Percentiles rank a stretch among this genome's conserved stretches.
These are phyloP conservation scores for Tautogolabrus adspersus DNA, from an alignment of 2,113 vertebrate species.

Conservation along the genomic window DNA sequence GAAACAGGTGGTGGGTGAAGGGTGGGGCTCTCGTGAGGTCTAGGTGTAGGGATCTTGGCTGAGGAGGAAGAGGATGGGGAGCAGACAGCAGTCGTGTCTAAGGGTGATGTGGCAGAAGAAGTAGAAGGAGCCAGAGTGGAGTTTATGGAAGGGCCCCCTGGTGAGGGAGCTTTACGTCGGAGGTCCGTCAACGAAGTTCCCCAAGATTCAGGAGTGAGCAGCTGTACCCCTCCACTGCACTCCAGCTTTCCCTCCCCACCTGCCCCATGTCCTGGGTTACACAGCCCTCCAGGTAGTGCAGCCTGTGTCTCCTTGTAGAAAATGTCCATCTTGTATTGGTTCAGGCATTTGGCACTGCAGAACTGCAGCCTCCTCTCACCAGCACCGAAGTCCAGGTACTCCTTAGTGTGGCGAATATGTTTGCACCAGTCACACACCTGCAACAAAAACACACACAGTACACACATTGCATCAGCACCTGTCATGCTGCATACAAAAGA, in stretches of 20 bases:
- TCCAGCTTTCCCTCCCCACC: constrained; percentile 92
- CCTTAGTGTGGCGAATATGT: constrained; percentile 99
- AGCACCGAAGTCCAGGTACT: constrained; percentile 99
- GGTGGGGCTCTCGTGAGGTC: constrained; percentile 91
- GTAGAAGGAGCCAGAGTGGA: constrained; percentile 87
- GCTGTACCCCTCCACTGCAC: constrained; percentile 91
- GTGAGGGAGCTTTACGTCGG: constrained; percentile 94
- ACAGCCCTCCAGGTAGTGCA: constrained; percentile 94
- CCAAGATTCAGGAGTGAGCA: constrained; percentile 99
- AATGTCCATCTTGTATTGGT: constrained; percentile 99
- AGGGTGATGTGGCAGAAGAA: constrained; percentile 92
- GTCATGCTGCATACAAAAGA: constrained; percentile 30
- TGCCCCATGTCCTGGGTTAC: constrained; percentile 89
- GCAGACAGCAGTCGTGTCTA: constrained; percentile 89
- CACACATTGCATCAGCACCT: constrained; percentile 52
- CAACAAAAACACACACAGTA: constrained; percentile 76
- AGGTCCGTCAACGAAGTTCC: constrained; percentile 93
- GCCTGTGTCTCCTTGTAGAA: constrained; percentile 99
- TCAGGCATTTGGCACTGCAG: constrained; percentile 99
- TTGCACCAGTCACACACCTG: constrained; percentile 99
- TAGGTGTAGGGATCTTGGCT: constrained; percentile 95
- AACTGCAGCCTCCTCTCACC: constrained; percentile 99
- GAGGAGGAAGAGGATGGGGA: constrained; percentile 90
- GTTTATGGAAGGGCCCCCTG: constrained; percentile 84
- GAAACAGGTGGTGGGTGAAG: constrained; percentile 88